Evolutionary conservation across 2,113 vertebrate genomes (phyloP), one percentile per base, ranked within the genome.

Genomic region (Burhinus bistriatus): DNA sequence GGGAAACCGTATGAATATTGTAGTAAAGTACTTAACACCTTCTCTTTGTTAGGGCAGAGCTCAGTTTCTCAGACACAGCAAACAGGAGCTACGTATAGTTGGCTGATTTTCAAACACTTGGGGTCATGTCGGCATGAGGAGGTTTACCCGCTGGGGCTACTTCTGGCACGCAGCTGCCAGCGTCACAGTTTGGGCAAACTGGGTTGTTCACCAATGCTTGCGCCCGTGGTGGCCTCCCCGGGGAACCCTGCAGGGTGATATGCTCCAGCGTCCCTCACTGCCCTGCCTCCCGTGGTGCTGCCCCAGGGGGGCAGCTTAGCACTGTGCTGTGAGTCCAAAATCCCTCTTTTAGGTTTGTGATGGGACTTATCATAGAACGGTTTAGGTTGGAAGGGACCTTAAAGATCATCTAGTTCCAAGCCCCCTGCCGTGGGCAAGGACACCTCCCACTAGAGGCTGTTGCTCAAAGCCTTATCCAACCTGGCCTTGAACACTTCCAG

Each of bases 211-310:
- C 11, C 45, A 27, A 25, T 5, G 32, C 44, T 52, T 77, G n/a
- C 0, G 3, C 16, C 27, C 2, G 15, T 8, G 61, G 49, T 64
- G 49, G 55, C 55, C 29, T 69, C 55, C 29, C 42, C 0, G 0
- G 62, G 47, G 47, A 49, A 32, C 10, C 32, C 75, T 3, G 5
- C 30, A 20, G 69, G 40, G 8, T 7, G 44, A 73, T 4, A 13
- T 1, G 11, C 9, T 11, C 21, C 25, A 16, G 19, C 0, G 0
- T 25, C 65, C 59, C 45, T 52, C 49, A 15, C 23, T 12, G 0
- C 12, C 9, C 2, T 27, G 58, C 32, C 30, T 55, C 52, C 42
- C 29, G 16, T 34, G 38, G 29, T 26, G 40, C 52, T 70, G n/a
- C 29, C 32, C 45, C 1, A 40, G 1, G 34, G 8, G 9, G 22